A percentile compares a stretch with the other conserved stretches of the same genome.
Evolutionary conservation across 1,140 invertebrate species (phyloP).

Genomic region (Heliconius melpomene): DNA sequence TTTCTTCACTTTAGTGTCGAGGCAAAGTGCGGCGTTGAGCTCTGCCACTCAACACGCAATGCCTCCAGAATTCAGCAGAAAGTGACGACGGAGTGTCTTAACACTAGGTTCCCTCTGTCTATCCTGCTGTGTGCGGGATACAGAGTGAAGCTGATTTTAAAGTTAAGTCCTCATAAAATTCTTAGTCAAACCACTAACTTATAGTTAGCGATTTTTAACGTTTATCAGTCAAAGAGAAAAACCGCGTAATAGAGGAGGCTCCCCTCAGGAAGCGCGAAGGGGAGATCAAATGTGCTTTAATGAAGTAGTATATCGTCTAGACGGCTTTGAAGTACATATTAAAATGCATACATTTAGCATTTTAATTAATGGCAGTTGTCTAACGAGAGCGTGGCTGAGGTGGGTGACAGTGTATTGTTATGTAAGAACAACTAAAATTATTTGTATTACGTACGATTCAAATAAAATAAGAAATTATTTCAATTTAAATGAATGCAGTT

Average conservation of each 20-base stretch:
- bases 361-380: conserved; percentile 16
- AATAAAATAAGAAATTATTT: background rate
- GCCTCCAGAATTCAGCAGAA: too few species aligned
- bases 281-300: conserved; percentile 33
- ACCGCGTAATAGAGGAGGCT: conserved; percentile 17
- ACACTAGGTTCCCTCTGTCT: too few species aligned
- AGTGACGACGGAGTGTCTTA: too few species aligned
- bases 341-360: conserved; percentile 17
- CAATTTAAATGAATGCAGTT: background rate
- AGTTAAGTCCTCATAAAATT: background rate
- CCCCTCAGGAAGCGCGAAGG: conserved; percentile 27
- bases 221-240: conserved; percentile 26
- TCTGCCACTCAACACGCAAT: too few species aligned
- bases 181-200: background rate
- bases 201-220: conserved; percentile 26
- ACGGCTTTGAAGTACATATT: conserved; percentile 16
- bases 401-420: background rate
- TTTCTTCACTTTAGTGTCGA: too few species aligned
- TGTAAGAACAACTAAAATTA: background rate
- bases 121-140: too few species aligned
- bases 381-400: background rate
- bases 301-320: conserved; percentile 31
- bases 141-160: too few species aligned
- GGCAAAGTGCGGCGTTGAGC: too few species aligned
- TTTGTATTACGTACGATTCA: background rate